Base-by-base conservation (phyloP, 2,113 vertebrate species). In the Gymnocephalus cernua region DNA sequence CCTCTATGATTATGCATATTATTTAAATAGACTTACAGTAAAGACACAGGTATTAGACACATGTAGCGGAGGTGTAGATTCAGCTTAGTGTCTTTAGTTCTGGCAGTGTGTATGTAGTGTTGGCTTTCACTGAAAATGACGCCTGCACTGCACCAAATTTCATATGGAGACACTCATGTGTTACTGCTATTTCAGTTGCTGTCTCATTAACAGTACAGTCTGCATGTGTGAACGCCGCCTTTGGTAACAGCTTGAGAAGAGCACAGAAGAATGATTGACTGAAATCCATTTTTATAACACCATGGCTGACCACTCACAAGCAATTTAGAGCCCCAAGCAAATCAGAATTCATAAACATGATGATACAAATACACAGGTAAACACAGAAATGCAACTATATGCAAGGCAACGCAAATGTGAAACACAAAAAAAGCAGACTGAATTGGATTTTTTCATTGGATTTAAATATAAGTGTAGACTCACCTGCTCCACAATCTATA, bases 11-110 rank as follows among this genome's bases (percentile, higher is more conserved):
- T 16, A 53, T 64, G 16, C 15, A 53, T 29, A 64, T 48, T 5
- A 32, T 61, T 61, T 15, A 44, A 9, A 50, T 12, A 47, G 16
- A 41, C 35, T 15, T 50, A 35, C 41, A 73, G 23, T 32, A 27
- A 67, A n/a, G 50, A 70, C 25, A 27, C 27, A 69, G 53, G 44
- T 23, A 45, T 68, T 19, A 61, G 23, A 74, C 47, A 61, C 38
- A 61, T 50, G 50, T 23, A 68, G 76, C 4, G n/a, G 62, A 85
- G 58, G 59, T 76, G 61, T 77, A 38, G 61, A 53, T 80, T 64
- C 53, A 59, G 64, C 64, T 64, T 38, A 21, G 19, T 53, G 35
- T 65, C 32, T 48, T n/a, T 48, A 25, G 21, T 71, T 66, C 58
- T 69, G 69, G 62, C 74, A 82, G 79, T 14, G 9, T 53, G 50